Evolutionary conservation across 2,113 vertebrate species (phyloP).

Genomic region (Phainopepla nitens): DNA sequence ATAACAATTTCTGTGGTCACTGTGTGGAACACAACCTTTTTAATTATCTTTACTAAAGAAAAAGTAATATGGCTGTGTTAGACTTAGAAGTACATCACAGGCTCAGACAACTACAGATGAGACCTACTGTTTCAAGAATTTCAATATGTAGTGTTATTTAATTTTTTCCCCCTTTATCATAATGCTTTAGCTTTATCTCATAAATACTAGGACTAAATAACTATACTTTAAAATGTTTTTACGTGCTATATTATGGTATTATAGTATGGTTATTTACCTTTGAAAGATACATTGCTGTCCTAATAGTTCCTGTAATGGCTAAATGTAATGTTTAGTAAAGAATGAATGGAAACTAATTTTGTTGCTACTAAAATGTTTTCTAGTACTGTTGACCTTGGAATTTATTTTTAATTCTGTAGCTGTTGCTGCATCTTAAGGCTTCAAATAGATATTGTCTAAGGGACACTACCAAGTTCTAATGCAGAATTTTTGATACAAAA

Average conservation of each 20-base stretch:
- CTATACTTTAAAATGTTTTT: not conserved
- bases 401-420: not conserved
- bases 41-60: not conserved
- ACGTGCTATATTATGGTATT: not conserved
- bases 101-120: not conserved
- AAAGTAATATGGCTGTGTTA: not conserved
- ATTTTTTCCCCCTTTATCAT: not conserved
- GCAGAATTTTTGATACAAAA: not conserved
- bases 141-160: not conserved
- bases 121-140: not conserved
- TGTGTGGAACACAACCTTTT: not conserved
- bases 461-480: not conserved
- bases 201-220: not conserved
- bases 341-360: too few species aligned
- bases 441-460: not conserved
- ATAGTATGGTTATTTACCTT: not conserved
- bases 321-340: not conserved
- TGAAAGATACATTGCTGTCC: not conserved
- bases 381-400: not conserved
- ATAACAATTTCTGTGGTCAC: not conserved
- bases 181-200: not conserved
- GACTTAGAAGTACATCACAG: not conserved
- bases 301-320: not conserved
- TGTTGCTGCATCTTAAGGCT: not conserved
- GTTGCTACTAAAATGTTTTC: not conserved